These are phyloP conservation scores for Chymomyza fuscimana DNA, from an alignment of 2,888 invertebrate species.

Conservation along the genomic window DNA sequence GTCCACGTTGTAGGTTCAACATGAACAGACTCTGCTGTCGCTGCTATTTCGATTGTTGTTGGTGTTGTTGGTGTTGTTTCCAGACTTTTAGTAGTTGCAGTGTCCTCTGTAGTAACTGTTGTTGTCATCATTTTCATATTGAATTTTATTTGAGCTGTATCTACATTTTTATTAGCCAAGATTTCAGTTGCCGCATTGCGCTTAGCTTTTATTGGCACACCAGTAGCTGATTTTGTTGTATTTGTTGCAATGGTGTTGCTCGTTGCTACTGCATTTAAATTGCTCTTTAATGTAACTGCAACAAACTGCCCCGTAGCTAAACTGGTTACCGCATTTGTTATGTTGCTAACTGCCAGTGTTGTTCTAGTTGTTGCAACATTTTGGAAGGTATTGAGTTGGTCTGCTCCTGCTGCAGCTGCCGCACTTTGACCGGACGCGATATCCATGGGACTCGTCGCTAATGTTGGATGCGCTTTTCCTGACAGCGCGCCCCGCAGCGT, in stretches of 20 bases:
- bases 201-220: not conserved
- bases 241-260: conserved; percentile 9
- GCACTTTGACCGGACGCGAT: no score
- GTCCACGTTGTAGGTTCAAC: not conserved
- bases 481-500: conserved; percentile 1
- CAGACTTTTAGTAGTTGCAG: not conserved
- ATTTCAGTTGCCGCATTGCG: conserved; percentile 23
- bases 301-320: not conserved
- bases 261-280: conserved; percentile 37
- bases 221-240: conserved; percentile 4
- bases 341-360: conserved; percentile 14
- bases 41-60: not conserved
- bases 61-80: conserved; percentile 11
- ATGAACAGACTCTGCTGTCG: not conserved
- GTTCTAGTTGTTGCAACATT: conserved; percentile 4
- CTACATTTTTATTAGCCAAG: conserved; percentile 37
- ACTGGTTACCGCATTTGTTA: not conserved
- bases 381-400: no score
- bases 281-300: conserved; percentile 20
- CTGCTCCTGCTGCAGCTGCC: no score
- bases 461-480: not conserved
- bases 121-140: conserved; percentile 28
- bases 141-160: conserved; percentile 29
- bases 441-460: no score
- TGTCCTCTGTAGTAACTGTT: not conserved